Evolutionary conservation across 2,113 vertebrate genomes (phyloP), one percentile per base, ranked within the genome.

Genomic region (Morphnarchus princeps): DNA sequence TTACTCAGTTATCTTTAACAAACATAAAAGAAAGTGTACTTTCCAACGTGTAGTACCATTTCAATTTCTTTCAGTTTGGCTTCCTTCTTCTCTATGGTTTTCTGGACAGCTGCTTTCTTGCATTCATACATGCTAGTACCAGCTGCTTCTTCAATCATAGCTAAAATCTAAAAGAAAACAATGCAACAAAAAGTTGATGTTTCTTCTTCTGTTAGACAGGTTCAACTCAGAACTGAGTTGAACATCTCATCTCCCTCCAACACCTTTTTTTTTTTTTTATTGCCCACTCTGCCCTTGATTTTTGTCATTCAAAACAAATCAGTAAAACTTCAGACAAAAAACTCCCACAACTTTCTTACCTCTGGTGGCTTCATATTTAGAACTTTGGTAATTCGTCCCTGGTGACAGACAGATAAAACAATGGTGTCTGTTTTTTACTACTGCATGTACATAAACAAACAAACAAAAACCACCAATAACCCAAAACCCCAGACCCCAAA

Each of bases 341-440:
- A 16, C 2, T 34, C 4, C 8, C 9, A 28, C 24, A 72, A 10
- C 11, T 79, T 32, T 83, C 97, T 98, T 98, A 99, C 99, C 99
- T 99, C 99, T 84, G 98, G 97, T 76, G 99, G 99, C 87, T 99
- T 99, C 99, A 99, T 99, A 95, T 99, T 99, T 61, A 99, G 95
- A 87, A 99, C 99, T 97, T 99, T 99, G 29, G 99, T 99, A 98
- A 99, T 99, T 97, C 98, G 98, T 21, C 99, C 99, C 99, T 99
- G 73, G 96, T 97, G 96, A 93, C 16, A 94, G 88, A 97, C 92
- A 89, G 42, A 73, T 16, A 95, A 95, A 95, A 79, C 8, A 90
- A 38, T 6, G 22, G 20, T 36, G 8, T 7, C 29, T 86, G 24
- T 3, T 25, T 50, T 50, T 50, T 50, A 50, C 49, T 50, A 50